These are phyloP conservation scores for Buathra laborator DNA, from an alignment of 2,888 invertebrate genomes.

Conservation along the genomic window DNA sequence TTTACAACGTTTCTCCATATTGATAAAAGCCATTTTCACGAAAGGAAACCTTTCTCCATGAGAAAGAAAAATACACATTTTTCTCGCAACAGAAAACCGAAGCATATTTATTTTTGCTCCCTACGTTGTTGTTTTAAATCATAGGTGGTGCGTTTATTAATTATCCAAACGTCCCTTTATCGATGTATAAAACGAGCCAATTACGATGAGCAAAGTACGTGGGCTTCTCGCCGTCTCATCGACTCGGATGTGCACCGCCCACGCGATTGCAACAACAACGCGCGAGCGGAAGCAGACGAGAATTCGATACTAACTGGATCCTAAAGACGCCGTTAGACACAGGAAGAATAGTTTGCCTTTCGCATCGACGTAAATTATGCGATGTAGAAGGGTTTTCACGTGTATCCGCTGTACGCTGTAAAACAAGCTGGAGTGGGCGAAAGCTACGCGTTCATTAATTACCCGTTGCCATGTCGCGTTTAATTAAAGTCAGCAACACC, in stretches of 20 bases:
- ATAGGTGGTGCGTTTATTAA: constrained; percentile 6
- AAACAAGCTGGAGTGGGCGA: constrained; percentile 18
- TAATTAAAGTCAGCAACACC: constrained; percentile 63
- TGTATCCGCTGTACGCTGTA: constrained; percentile 28
- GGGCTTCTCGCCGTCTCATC: background rate
- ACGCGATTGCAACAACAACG: background rate
- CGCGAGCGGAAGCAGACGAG: constrained; percentile 20
- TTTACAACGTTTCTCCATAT: too few relatives aligned
- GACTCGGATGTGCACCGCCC: background rate
- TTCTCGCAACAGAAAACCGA: background rate
- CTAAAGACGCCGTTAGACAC: constrained; percentile 40
- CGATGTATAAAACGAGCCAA: constrained; percentile 5
- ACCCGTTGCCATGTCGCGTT: constrained; percentile 64
- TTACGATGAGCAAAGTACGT: constrained; percentile 20
- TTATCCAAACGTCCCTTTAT: background rate
- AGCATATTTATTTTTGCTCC: background rate
- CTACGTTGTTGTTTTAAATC: background rate
- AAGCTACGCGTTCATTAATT: constrained; percentile 66
- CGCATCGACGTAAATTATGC: constrained; percentile 63
- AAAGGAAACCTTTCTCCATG: too few relatives aligned
- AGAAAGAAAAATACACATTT: background rate
- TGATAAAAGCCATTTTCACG: too few relatives aligned
- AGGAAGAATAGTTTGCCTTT: constrained; percentile 53
- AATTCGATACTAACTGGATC: constrained; percentile 47
- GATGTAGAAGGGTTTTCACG: constrained; percentile 39